Base-by-base conservation (phyloP, 1,140 invertebrate genomes). In the Liolophura sinensis region DNA sequence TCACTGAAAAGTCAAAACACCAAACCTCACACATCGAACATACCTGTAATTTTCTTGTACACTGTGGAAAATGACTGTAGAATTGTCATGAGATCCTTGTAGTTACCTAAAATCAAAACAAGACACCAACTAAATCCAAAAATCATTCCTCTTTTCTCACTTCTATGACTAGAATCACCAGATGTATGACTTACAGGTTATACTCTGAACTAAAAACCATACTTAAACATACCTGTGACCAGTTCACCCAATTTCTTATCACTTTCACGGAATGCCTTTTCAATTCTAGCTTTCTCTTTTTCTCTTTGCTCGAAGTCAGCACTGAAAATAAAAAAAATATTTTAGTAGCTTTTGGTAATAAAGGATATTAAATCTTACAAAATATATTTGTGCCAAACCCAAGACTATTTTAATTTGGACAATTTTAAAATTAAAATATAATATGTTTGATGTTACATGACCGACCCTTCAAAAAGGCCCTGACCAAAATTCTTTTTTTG, bases 291-390 rank as follows among this genome's bases (percentile, higher is more conserved):
- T 78, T 96, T 96, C 85, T 98, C 96, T 77, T 93, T 90, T 80
- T 98, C 95, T 73, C 96, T 87, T 80, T 98, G 94, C 79, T 97
- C 94, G 83, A 94, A 94, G 46, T 94, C 96, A 85, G 95, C 93
- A 86, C 93, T 96, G 47, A 24, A 71, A 65, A 58, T 62, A 57
- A 71, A 57, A 24, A 31, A 49, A 68, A n/a, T 9, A 60, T n/a
- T 47, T n/a, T 11, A 7, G 61, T 6, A 61, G 24, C 27, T 49
- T 63, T 50, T 52, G 27, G 12, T 47, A 22, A 24, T 62, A 18
- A 25, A 48, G 14, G 18, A 58, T 31, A 24, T 58, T 47, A 16
- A 1, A 31, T 11, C 47, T 16, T 56, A 16, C 1, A 16, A 51
- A 48, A 5, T 15, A 7, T 9, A 22, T 1, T 6, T 52, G 18